These are phyloP conservation scores for Diachrysia chrysitis DNA, from an alignment of 2,888 invertebrate genomes.

Conservation along the genomic window DNA sequence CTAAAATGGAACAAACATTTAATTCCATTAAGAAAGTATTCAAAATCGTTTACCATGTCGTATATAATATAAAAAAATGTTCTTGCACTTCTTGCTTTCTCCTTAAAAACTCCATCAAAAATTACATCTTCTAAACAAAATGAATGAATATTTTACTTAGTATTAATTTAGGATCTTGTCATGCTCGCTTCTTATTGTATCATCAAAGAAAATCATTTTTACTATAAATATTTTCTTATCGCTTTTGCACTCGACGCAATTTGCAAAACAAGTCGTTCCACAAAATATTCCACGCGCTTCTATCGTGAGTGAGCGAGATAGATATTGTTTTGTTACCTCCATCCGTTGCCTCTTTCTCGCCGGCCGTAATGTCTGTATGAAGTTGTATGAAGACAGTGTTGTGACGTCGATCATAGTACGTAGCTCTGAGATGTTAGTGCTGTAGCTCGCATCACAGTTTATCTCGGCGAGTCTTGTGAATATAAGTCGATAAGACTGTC, in stretches of 20 bases:
- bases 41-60: too few species aligned
- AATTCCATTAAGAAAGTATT: too few species aligned
- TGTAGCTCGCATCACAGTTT: slow-evolving; percentile 84
- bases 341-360: slow-evolving; percentile 75
- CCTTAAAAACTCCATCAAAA: background rate
- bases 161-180: slow-evolving; percentile 27
- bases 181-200: slow-evolving; percentile 45
- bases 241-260: slow-evolving; percentile 84
- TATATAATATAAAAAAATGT: too few species aligned
- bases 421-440: slow-evolving; percentile 87
- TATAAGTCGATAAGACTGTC: slow-evolving; percentile 84
- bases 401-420: slow-evolving; percentile 89
- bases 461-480: slow-evolving; percentile 78
- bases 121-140: background rate
- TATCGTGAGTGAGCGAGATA: slow-evolving; percentile 84
- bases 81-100: background rate
- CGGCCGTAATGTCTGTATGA: slow-evolving; percentile 80
- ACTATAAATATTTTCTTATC: slow-evolving; percentile 70
- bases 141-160: slow-evolving; percentile 18
- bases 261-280: slow-evolving; percentile 86
- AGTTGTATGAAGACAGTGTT: slow-evolving; percentile 70
- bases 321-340: slow-evolving; percentile 73
- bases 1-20: too few species aligned
- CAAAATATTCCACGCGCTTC: slow-evolving; percentile 87
- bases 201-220: slow-evolving; percentile 60